phyloP scores from a whole-genome alignment of 2,888 invertebrate species.

The Silvanus unidentatus region DNA sequence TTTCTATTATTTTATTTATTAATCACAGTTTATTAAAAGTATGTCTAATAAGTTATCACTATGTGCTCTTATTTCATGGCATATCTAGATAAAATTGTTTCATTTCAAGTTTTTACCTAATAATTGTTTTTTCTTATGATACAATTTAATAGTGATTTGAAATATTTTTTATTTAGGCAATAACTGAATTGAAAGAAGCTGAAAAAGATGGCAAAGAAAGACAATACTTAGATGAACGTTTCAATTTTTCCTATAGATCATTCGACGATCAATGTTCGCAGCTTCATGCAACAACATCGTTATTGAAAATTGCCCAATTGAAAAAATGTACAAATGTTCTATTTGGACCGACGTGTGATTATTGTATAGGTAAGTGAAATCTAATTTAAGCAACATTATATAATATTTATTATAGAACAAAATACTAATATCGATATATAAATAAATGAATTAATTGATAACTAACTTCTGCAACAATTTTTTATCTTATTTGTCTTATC shows the following conservation, averaged over 20 bases:
- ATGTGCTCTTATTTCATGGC: constrained; percentile 2
- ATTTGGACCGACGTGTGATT: constrained; percentile 78
- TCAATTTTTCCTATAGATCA: neutral
- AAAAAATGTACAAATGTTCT: constrained; percentile 68
- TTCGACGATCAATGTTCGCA: constrained; percentile 71
- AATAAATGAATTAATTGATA: no score
- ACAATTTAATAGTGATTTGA: no score
- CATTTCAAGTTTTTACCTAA: no score
- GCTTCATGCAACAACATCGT: constrained; percentile 63
- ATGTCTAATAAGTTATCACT: no score
- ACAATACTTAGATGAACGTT: neutral
- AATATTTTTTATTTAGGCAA: neutral
- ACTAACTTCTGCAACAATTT: constrained; percentile 6
- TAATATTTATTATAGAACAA: neutral
- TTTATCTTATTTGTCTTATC: no score
- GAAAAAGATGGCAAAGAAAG: neutral
- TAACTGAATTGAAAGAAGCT: neutral
- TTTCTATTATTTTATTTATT: no score
- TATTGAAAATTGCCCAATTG: constrained; percentile 59
- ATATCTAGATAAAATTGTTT: no score
- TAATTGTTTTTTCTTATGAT: no score
- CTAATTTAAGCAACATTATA: neutral
- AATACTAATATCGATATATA: neutral
- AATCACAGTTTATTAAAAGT: no score
- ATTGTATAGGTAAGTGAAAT: constrained; percentile 65